Percentiles rank a stretch among this genome's conserved stretches.
phyloP scores from a whole-genome alignment of 1,140 invertebrate species.

The Chrysoperla carnea region DNA sequence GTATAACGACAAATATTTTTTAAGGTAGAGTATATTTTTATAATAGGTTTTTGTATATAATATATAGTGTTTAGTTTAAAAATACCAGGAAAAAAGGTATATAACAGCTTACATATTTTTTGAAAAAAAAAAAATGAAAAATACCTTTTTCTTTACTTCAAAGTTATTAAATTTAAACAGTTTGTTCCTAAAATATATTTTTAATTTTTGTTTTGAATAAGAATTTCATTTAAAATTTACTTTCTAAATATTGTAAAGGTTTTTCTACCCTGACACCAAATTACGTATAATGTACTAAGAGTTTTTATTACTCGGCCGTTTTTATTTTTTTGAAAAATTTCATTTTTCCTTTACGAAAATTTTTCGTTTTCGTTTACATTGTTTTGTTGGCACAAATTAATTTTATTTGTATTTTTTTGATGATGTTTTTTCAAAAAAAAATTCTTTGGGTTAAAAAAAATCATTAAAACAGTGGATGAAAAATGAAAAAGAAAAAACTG shows the following conservation, averaged over 20 bases:
- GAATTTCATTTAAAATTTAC: not conserved
- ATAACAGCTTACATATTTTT: too few species aligned
- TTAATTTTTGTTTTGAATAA: not conserved
- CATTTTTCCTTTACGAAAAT: conserved; percentile 4
- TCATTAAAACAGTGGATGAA: too few species aligned
- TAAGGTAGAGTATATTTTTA: too few species aligned
- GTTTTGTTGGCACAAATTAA: too few species aligned
- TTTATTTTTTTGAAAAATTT: conserved; percentile 7
- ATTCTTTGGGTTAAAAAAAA: not conserved
- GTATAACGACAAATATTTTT: too few species aligned
- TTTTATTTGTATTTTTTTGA: not conserved
- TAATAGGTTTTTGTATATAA: too few species aligned
- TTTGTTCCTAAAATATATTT: not conserved
- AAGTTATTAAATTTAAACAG: too few species aligned
- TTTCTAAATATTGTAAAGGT: not conserved
- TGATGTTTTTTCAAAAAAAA: not conserved
- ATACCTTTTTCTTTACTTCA: too few species aligned
- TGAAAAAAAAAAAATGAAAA: too few species aligned
- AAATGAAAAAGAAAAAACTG: too few species aligned
- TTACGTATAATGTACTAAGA: conserved; percentile 26
- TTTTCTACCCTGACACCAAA: conserved; percentile 25
- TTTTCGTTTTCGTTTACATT: not conserved
- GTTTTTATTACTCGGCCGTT: conserved; percentile 18
- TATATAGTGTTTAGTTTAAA: too few species aligned
- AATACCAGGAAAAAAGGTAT: too few species aligned